Base-by-base conservation (phyloP, 2,797 vertebrate species). In the Ptychobarbus kaznakovi region DNA sequence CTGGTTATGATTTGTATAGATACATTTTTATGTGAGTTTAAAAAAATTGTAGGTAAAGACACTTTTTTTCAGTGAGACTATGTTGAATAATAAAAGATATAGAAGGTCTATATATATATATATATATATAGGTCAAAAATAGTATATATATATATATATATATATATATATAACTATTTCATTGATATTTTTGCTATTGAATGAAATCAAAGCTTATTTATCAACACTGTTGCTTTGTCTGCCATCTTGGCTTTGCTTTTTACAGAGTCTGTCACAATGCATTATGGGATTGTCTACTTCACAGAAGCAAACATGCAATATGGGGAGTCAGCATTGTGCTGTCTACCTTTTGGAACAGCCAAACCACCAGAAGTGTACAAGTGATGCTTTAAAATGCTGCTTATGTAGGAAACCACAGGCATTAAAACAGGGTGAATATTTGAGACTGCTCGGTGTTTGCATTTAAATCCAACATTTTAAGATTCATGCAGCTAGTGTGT, bases 401-500 rank as follows among this genome's bases (percentile, higher is more conserved):
- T 75, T 53, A 35, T 75, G 35, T 25, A 77, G 53, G 22, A 53
- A 58, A 58, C 53, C 53, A 58, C 75, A 58, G 0, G 13, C 2
- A 16, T 40, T 13, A 20, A 7, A 61, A 78, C 44, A 85, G n/a
- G 20, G 69, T 25, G 81, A 80, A 81, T 58, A 85, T 44, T 51
- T 75, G 74, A 49, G 58, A 76, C 73, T 46, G 32, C 25, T 77
- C 77, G 49, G 20, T 56, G 35, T 79, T 53, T 61, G 70, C 22
- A n/a, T 76, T 16, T 69, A 38, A 73, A 35, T 79, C 42, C 44
- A 49, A 82, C 58, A 80, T 22, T 10, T 25, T 69, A 44, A 42
- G 22, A 53, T 69, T 81, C 58, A 44, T 63, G 68, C 61, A 56
- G 81, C 74, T 80, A 66, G 51, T 58, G 22, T 53, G 82, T 75